These are phyloP conservation scores for Syngnathus typhle DNA, from an alignment of 2,113 vertebrate genomes.

Conservation along the genomic window DNA sequence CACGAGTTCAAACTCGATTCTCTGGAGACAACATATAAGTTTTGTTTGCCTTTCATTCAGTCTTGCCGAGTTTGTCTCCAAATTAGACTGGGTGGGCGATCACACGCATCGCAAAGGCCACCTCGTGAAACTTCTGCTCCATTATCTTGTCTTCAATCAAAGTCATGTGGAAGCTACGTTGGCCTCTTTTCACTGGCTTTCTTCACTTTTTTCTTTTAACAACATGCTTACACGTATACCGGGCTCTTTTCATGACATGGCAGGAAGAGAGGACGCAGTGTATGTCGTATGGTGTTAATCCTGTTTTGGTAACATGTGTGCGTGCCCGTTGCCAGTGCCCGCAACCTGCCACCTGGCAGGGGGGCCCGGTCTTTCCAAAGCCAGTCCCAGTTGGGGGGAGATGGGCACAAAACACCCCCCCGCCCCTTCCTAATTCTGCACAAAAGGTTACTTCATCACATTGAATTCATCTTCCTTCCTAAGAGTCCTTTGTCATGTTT, in stretches of 20 bases:
- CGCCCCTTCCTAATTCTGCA: conserved; percentile 26
- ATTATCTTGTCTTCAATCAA: conserved; percentile 62
- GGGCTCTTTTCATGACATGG: conserved; percentile 18
- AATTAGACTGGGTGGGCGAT: conserved; percentile 19
- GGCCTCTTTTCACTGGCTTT: conserved; percentile 56
- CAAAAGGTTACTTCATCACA: conserved; percentile 12
- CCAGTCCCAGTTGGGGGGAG: conserved; percentile 41
- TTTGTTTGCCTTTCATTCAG: conserved; percentile 12
- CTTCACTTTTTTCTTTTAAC: not conserved
- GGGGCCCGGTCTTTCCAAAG: conserved; percentile 42
- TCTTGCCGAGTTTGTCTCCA: conserved; percentile 14
- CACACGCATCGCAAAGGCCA: conserved; percentile 10
- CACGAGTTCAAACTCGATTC: conserved; percentile 1
- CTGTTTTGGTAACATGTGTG: conserved; percentile 59
- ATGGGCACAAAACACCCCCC: conserved; percentile 16
- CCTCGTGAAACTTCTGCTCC: conserved; percentile 41
- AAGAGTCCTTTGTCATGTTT: not conserved
- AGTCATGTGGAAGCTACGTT: conserved; percentile 55
- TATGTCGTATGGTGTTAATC: conserved; percentile 58
- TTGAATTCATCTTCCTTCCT: not conserved
- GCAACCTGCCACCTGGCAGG: conserved; percentile 63
- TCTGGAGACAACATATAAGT: not conserved
- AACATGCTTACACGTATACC: conserved; percentile 22
- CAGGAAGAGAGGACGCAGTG: conserved; percentile 29
- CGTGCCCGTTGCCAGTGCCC: conserved; percentile 46